These are phyloP conservation scores for Aegithalos caudatus DNA, from an alignment of 2,113 vertebrate genomes.

Conservation along the genomic window DNA sequence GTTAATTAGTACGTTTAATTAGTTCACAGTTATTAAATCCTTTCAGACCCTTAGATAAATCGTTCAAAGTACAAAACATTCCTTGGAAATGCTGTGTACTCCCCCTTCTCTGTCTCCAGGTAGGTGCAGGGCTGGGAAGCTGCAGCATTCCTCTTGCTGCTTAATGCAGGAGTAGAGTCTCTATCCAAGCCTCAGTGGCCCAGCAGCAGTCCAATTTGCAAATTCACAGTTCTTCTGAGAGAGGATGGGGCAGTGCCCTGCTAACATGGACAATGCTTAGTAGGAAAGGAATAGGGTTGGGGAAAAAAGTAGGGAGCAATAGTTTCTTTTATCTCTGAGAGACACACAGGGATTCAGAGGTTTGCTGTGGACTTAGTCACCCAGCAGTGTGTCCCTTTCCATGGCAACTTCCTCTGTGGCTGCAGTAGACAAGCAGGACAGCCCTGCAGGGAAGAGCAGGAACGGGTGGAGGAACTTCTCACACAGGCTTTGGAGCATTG, in stretches of 20 bases:
- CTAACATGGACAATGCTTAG: not conserved
- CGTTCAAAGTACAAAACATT: not conserved
- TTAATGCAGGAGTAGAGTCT: not conserved
- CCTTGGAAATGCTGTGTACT: not conserved
- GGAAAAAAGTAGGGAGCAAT: not conserved
- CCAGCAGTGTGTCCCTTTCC: not conserved
- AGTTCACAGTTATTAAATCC: conserved; percentile 50
- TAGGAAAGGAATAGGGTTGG: not conserved
- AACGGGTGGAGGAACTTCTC: not conserved
- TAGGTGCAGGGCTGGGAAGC: not conserved
- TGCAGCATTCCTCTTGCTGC: not conserved
- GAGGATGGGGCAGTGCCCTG: not conserved
- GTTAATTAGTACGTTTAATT: conserved; percentile 62
- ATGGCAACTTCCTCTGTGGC: not conserved
- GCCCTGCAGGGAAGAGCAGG: not conserved
- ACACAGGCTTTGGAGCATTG: not conserved
- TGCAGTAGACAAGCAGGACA: not conserved
- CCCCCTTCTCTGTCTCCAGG: not conserved
- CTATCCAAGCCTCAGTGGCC: not conserved
- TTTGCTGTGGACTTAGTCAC: not conserved
- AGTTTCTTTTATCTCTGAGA: not conserved
- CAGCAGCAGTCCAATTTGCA: not conserved
- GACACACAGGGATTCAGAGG: not conserved
- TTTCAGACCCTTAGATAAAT: conserved; percentile 44
- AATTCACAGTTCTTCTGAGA: not conserved